Evolutionary conservation across 2,888 invertebrate species (phyloP).

Genomic region (Tipula helvola): DNA sequence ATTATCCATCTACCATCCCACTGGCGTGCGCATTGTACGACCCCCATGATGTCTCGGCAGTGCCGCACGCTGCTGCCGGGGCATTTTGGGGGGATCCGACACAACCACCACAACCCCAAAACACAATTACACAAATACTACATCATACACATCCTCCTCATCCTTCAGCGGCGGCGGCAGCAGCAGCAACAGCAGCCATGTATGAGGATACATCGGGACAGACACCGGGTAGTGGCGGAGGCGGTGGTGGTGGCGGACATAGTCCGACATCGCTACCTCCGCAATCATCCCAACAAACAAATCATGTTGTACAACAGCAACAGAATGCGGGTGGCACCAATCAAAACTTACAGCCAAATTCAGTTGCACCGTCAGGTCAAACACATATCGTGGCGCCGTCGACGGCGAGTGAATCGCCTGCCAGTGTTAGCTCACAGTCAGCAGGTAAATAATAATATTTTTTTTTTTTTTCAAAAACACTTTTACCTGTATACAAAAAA

Average conservation of each 20-base stretch:
- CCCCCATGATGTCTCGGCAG: constrained; percentile 41
- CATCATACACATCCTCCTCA: constrained; percentile 43
- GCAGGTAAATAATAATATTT: constrained; percentile 27
- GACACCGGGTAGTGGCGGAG: constrained; percentile 15
- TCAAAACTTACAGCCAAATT: constrained; percentile 29
- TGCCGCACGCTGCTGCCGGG: constrained; percentile 41
- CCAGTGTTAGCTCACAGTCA: constrained; percentile 41
- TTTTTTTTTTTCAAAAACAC: neutral
- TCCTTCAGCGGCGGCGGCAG: constrained; percentile 40
- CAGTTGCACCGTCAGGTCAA: constrained; percentile 36
- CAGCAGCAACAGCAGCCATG: constrained; percentile 40
- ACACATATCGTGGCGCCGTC: constrained; percentile 41
- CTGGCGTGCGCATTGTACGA: constrained; percentile 40
- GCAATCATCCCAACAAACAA: constrained; percentile 24
- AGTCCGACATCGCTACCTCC: constrained; percentile 15
- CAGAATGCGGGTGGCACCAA: constrained; percentile 16
- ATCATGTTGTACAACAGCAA: constrained; percentile 20
- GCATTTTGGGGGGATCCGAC: constrained; percentile 42
- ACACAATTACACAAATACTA: constrained; percentile 41
- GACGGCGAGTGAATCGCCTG: constrained; percentile 46
- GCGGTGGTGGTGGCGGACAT: constrained; percentile 16
- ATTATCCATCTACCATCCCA: constrained; percentile 39
- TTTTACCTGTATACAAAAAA: neutral
- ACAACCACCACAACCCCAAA: constrained; percentile 39
- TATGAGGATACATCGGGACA: constrained; percentile 38